phyloP scores from a whole-genome alignment of 2,797 vertebrate species.

The Calcarius lapponicus region DNA sequence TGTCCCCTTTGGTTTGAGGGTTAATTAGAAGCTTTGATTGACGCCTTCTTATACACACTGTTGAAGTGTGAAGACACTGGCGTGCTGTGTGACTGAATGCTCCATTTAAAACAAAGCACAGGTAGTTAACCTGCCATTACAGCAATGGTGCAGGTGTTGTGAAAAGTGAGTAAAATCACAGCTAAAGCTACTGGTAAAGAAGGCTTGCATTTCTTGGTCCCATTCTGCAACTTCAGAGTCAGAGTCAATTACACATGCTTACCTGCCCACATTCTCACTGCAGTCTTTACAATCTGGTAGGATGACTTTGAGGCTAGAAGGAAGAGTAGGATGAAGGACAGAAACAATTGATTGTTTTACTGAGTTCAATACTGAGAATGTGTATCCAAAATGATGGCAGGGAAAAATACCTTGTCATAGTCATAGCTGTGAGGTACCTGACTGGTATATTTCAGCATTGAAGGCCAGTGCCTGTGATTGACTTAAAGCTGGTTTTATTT shows the following conservation, averaged over 20 bases:
- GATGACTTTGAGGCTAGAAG: neutral
- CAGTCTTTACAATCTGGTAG: neutral
- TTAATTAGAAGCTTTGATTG: neutral
- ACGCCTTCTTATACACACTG: neutral
- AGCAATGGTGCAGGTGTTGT: neutral
- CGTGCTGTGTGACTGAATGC: neutral
- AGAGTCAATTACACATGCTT: fast-evolving
- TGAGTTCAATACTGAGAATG: neutral
- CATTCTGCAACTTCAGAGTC: neutral
- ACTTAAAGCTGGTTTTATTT: neutral
- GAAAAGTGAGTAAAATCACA: neutral
- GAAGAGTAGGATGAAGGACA: neutral
- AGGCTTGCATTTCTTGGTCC: neutral
- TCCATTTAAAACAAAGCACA: neutral
- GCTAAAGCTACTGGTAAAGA: neutral
- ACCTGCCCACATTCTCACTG: neutral
- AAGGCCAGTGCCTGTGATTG: neutral
- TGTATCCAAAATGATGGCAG: neutral
- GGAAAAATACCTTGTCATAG: neutral
- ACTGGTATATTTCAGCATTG: neutral
- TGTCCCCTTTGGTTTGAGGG: neutral
- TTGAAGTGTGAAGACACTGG: neutral
- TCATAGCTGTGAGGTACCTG: neutral
- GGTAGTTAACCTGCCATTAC: neutral
- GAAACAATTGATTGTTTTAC: neutral